Percentiles rank a stretch among this genome's conserved stretches.
Evolutionary conservation across 2,888 invertebrate genomes (phyloP).

Genomic region (Acanthosepion esculentum): DNA sequence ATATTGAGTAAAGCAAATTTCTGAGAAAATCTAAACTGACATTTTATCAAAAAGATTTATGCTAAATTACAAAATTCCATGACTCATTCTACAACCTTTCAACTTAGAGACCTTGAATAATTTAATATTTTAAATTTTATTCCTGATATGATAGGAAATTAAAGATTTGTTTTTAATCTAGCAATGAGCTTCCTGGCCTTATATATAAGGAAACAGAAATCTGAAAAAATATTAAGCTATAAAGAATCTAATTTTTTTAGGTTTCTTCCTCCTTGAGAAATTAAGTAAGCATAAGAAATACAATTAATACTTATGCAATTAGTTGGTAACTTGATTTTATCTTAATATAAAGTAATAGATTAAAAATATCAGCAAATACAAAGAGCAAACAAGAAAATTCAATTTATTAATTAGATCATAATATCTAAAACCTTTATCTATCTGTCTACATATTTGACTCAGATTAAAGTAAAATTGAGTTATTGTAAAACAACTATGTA

Average conservation of each 20-base stretch:
- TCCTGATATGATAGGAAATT: conserved; percentile 8
- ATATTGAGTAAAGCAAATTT: neutral
- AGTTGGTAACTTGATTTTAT: neutral
- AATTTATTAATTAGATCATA: neutral
- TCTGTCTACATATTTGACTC: neutral
- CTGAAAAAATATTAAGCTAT: neutral
- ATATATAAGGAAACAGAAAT: neutral
- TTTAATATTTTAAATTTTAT: neutral
- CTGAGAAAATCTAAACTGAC: neutral
- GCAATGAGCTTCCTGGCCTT: neutral
- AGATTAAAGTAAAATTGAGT: neutral
- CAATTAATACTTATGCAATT: neutral
- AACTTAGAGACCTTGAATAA: conserved; percentile 5
- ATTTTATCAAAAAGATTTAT: neutral
- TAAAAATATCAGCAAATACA: neutral
- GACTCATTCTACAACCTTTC: neutral
- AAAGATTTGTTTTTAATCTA: neutral
- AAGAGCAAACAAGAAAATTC: neutral
- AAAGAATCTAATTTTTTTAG: neutral
- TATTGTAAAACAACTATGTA: neutral
- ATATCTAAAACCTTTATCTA: neutral
- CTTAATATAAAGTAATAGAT: neutral
- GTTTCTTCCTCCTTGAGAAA: neutral
- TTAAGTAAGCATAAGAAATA: neutral
- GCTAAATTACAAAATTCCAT: neutral